These are phyloP conservation scores for Drosophila gunungcola DNA, from an alignment of 1,140 invertebrate species.

Conservation along the genomic window DNA sequence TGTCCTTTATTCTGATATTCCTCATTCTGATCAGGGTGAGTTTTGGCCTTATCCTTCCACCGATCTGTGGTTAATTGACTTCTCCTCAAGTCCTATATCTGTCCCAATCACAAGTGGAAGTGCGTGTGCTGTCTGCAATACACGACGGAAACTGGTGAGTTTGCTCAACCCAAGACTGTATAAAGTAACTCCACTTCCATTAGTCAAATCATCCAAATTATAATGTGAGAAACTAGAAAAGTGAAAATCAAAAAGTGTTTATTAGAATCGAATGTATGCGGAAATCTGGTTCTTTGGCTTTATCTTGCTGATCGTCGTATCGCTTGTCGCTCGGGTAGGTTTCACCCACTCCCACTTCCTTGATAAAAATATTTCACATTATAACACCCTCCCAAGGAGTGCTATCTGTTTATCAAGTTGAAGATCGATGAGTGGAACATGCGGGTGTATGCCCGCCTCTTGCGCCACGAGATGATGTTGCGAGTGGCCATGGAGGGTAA, in stretches of 20 bases:
- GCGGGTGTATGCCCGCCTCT: constrained; percentile 51
- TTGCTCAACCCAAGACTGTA: not conserved
- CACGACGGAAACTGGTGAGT: constrained; percentile 39
- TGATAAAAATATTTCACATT: not conserved
- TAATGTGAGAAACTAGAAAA: constrained; percentile 7
- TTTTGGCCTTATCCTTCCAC: not conserved
- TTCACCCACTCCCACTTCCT: not conserved
- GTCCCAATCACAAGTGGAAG: constrained; percentile 49
- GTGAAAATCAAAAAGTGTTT: not conserved
- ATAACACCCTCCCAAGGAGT: constrained; percentile 41
- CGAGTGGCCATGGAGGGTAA: constrained; percentile 68
- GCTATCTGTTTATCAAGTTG: constrained; percentile 62
- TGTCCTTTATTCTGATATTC: constrained; percentile 53
- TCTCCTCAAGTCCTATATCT: constrained; percentile 34
- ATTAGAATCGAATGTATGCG: constrained; percentile 44
- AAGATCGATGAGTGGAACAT: constrained; percentile 64
- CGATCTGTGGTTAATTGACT: not conserved
- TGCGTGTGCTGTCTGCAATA: constrained; percentile 35
- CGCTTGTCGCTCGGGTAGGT: constrained; percentile 60
- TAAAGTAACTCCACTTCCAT: constrained; percentile 5
- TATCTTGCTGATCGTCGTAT: constrained; percentile 49
- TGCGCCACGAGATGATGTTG: constrained; percentile 71
- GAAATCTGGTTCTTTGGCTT: constrained; percentile 68
- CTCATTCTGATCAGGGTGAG: constrained; percentile 49
- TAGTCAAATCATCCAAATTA: constrained; percentile 21